Conservation (phyloP, 2,797 vertebrate species). For the Spinus pinus region DNA sequence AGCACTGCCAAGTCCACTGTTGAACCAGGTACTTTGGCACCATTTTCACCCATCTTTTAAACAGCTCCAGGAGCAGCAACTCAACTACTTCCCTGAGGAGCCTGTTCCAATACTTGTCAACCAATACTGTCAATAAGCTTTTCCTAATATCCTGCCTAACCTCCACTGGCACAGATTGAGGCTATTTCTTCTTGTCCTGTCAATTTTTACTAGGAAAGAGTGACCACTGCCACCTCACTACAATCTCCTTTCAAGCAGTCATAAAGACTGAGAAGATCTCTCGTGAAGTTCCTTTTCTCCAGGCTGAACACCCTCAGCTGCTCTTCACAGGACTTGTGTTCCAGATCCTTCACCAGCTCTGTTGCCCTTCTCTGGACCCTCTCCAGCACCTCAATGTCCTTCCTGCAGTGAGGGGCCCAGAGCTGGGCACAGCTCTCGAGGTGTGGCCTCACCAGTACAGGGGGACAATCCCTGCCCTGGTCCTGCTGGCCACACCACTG, state of each 20-base stretch:
- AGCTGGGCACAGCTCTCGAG: accelerated
- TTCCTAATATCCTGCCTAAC: neutral
- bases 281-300: neutral
- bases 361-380: accelerated
- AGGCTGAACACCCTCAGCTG: neutral
- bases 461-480: neutral
- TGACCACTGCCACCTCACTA: neutral
- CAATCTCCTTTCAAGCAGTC: neutral
- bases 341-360: neutral
- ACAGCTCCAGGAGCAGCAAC: neutral
- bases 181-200: neutral
- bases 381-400: neutral
- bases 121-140: neutral
- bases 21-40: neutral
- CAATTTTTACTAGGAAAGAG: neutral
- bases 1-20: neutral
- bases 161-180: neutral
- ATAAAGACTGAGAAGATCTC: neutral
- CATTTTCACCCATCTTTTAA: neutral
- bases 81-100: neutral
- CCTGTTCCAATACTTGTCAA: neutral
- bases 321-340: accelerated
- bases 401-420: neutral
- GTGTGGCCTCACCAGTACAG: neutral
- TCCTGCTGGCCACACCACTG: neutral